Base-by-base conservation (phyloP, 1,140 invertebrate species). In the Formica selysi region DNA sequence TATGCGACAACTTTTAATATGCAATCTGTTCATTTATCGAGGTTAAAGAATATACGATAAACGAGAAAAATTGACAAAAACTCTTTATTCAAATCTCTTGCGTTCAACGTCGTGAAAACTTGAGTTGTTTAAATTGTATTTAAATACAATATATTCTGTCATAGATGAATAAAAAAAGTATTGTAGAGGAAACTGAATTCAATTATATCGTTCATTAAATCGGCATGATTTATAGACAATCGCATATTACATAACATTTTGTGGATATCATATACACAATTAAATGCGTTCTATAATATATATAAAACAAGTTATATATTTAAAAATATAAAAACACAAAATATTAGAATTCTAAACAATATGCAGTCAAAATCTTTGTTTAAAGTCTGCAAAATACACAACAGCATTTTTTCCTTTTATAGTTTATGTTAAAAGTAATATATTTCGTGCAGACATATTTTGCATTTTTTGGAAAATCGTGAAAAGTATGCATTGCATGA, bases 371-470 rank as follows among this genome's bases (percentile, higher is more conserved):
- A 76, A 64, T 7, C 6, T 44, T 61, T 4, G 22, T 76, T 76
- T 26, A 62, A 64, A 57, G 10, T 19, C 22, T 26, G 3, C 16
- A 13, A 62, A 62, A 29, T 26, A 19, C 32, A 32, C n/a, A 57
- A n/a, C 16, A 22, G 5, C 48, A 51, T 16, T 51, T 19, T 59
- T 57, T 80, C 19, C 0, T 3, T 57, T 38, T 5, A 19, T 19
- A 16, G 16, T 41, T 57, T 32, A n/a, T 2, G 16, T 80, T 41
- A 59, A 71, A 81, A 80, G 16, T 71, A 59, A 71, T 3, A 57
- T 22, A 51, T 59, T 71, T 71, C n/a, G 1, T 11, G 7, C 19
- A 19, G 19, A n/a, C 6, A 5, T 3, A 41, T 38, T 36, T 51
- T 51, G 16, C 48, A 51, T 51, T 51, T 51, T 51, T 51, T 38